Base-by-base conservation (phyloP, 64 coral and sea anemone genomes). In the Hydrozoanthus tunicans region DNA sequence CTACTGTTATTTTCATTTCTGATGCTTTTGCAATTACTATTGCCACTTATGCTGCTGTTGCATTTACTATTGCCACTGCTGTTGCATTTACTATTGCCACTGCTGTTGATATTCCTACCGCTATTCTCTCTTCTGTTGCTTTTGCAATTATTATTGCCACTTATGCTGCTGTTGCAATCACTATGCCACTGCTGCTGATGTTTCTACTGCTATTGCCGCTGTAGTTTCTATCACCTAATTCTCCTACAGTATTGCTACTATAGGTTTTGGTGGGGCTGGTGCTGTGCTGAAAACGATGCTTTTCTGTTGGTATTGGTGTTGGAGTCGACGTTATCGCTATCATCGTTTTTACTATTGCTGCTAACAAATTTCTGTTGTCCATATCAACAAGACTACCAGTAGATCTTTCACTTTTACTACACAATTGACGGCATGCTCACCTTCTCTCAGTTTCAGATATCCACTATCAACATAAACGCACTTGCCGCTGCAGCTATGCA, bases 401-500 rank as follows among this genome's bases (percentile, higher is more conserved):
- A 11, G 52, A 5, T 66, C n/a, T 59, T 85, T 54, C 17, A 43
- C 32, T 43, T 17, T 23, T 73, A 85, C 79, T 8, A 55, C 86
- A 73, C 83, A 94, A 15, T 58, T 82, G 65, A 85, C 70, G 26
- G 77, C 91, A n/a, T 56, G 89, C 78, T 79, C 61, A 78, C 93
- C 78, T 89, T 85, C 73, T 11, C 91, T 86, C 9, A 90, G 58
- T 66, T 91, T 76, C 52, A 91, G 68, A 64, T 91, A 73, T 57
- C 64, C 83, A 20, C 24, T 63, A 56, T 96, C 78, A 3, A 68
- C 68, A 62, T 78, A 72, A 57, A 93, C 89, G 51, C 95, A 96
- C 61, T 91, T 93, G 6, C 95, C 95, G 66, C 81, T 93, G 54
- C 95, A 96, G 43, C 91, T 96, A 70, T 96, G 95, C 4, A 77